Evolutionary conservation across 1,140 invertebrate species (phyloP), one percentile per base, ranked within the genome.

Genomic region (Bombus picipes): DNA sequence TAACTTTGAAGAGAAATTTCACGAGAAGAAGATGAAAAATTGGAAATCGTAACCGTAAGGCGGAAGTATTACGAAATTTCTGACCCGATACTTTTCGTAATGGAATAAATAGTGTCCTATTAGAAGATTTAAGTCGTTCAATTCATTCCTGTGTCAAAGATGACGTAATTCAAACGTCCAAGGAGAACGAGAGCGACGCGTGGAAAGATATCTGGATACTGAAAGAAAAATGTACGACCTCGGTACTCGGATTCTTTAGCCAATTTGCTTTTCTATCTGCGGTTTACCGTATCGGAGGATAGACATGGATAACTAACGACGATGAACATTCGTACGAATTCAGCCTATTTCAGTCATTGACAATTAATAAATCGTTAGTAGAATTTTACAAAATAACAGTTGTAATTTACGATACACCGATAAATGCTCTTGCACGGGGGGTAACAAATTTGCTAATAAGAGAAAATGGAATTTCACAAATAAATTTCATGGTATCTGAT

Each of bases 161-260:
- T 53, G 74, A 76, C 25, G 53, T 39, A 53, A 76, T 59, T 76
- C 25, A 10, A 59, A 15, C 47, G 53, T 76, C 34, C 74, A 76
- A 76, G 74, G 74, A 76, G 53, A 76, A 76, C 74, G 32, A 59
- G 53, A 37, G 53, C 34, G n/a, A 34, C 47, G 59, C 74, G 74
- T 18, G 74, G 34, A 76, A 76, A 59, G 47, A 34, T 76, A 76
- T 76, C 74, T 53, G 74, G 74, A 59, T 59, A 39, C 34, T 4
- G 34, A 76, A 39, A 34, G 74, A 76, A 76, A 76, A 76, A 76
- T 76, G 22, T n/a, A 34, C 74, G 53, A 59, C 53, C 74, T 76
- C 74, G 74, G 34, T n/a, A 34, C 34, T 53, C 25, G 12, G 74
- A 76, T 76, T 76, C 53, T 76, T 76, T 76, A 59, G 74, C 74